These are phyloP conservation scores for Calidris pygmaea DNA, from an alignment of 2,113 vertebrate genomes.

Conservation along the genomic window DNA sequence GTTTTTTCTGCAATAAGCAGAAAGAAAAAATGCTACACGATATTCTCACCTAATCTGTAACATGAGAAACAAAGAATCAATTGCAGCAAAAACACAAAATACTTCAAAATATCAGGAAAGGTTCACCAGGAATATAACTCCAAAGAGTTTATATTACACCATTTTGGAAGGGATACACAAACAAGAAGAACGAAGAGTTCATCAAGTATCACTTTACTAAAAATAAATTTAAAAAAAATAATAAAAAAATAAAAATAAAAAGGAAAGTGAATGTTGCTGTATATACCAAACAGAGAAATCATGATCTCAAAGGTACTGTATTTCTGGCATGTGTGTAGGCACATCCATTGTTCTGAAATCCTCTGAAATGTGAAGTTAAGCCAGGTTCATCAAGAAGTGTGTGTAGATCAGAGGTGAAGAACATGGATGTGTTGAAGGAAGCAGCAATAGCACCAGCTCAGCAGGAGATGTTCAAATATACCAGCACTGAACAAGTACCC, in stretches of 20 bases:
- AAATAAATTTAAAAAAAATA: too few species aligned
- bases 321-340: background rate
- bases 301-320: background rate
- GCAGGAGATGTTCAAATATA: background rate
- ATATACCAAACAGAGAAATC: background rate
- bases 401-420: background rate
- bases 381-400: background rate
- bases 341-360: background rate
- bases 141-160: background rate
- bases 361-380: background rate
- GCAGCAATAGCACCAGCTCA: background rate
- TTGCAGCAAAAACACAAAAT: background rate
- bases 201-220: background rate
- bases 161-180: background rate
- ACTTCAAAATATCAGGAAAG: background rate
- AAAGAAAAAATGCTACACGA: fast-evolving
- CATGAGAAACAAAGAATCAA: background rate
- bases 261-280: background rate
- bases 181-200: background rate
- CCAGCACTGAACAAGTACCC: background rate
- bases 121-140: background rate
- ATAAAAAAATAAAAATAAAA: background rate
- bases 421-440: background rate
- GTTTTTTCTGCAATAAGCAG: background rate
- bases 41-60: background rate